Evolutionary conservation across 2,797 vertebrate genomes (phyloP).

Genomic region (Scolopax rusticola): DNA sequence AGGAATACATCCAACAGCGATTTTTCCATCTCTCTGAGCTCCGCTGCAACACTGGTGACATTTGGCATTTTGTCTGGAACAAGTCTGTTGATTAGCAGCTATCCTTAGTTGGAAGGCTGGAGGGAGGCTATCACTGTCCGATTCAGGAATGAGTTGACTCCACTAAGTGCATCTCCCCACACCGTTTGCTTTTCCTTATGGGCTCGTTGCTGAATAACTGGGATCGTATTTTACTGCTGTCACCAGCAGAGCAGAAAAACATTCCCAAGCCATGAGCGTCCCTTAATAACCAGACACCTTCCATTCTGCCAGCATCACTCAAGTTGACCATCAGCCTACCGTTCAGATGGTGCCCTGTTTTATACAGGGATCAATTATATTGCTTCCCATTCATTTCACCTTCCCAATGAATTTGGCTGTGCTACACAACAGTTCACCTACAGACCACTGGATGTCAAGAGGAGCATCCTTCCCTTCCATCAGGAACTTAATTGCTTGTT

Average conservation of each 20-base stretch:
- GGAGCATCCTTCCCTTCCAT: background rate
- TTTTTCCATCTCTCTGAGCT: conserved; percentile 40
- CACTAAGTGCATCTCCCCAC: background rate
- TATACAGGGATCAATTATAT: background rate
- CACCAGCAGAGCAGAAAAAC: background rate
- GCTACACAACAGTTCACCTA: background rate
- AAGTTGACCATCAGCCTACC: background rate
- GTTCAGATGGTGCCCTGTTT: background rate
- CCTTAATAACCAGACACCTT: background rate
- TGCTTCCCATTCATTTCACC: background rate
- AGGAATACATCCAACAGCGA: conserved; percentile 23
- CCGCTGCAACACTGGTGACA: conserved; percentile 5
- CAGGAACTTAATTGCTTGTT: background rate
- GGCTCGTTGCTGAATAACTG: background rate
- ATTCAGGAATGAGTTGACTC: conserved; percentile 7
- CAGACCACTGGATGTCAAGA: background rate
- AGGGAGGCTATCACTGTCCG: background rate
- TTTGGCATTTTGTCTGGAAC: conserved; percentile 69
- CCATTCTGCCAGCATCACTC: background rate
- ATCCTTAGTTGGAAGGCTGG: conserved; percentile 6
- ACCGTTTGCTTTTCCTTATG: background rate
- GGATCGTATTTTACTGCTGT: background rate
- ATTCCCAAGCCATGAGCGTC: background rate
- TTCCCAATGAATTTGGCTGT: background rate
- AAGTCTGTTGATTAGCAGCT: conserved; percentile 41